Conservation (phyloP, 2,113 vertebrate genomes). For the Hystrix brachyura region DNA sequence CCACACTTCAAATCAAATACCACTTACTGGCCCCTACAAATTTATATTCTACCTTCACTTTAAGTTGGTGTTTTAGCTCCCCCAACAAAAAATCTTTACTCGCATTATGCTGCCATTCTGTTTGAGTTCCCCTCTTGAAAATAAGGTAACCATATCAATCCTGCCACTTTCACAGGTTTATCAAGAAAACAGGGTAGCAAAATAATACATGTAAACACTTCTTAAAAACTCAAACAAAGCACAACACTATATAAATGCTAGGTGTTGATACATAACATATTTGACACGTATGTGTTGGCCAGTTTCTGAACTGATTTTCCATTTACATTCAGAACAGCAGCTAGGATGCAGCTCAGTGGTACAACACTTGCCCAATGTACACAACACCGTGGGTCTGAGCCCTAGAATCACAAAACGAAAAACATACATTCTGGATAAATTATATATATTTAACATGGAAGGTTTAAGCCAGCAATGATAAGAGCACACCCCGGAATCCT, state of each 20-base stretch:
- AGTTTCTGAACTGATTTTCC: slow-evolving; percentile 48
- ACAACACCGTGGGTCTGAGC: not conserved
- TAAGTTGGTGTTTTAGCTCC: slow-evolving; percentile 19
- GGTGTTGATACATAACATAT: not conserved
- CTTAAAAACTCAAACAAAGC: not conserved
- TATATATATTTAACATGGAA: not conserved
- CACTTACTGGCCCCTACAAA: slow-evolving; percentile 33
- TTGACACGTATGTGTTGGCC: not conserved
- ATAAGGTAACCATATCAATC: not conserved
- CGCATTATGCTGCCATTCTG: slow-evolving; percentile 1
- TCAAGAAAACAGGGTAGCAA: not conserved
- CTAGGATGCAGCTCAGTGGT: not conserved
- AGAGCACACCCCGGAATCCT: not conserved
- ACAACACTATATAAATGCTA: not conserved
- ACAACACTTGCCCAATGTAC: not conserved
- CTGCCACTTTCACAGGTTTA: not conserved
- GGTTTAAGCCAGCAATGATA: not conserved
- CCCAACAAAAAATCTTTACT: not conserved
- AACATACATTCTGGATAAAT: not conserved
- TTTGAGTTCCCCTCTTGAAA: slow-evolving; percentile 46
- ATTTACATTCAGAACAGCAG: slow-evolving; percentile 46
- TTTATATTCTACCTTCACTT: slow-evolving; percentile 16
- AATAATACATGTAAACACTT: slow-evolving; percentile 43
- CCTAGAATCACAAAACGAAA: not conserved
- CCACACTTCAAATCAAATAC: slow-evolving; percentile 27